A percentile compares a stretch with the other conserved stretches of the same genome.
Conservation (phyloP, 2,113 vertebrate species). For the Oreochromis spilurus region DNA sequence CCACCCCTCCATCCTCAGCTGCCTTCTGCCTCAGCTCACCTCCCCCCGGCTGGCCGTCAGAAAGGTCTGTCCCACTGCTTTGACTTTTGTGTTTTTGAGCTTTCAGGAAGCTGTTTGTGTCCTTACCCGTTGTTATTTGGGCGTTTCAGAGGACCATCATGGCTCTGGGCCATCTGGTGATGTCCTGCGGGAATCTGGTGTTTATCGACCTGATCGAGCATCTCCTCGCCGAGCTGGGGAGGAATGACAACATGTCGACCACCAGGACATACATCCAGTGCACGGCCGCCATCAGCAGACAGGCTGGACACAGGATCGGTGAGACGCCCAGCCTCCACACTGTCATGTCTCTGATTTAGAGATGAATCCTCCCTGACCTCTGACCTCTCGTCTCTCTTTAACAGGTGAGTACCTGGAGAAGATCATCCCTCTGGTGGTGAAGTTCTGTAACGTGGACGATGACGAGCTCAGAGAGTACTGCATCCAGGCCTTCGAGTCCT, state of each 20-base stretch:
- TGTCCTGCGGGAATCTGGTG: slow-evolving; percentile 98
- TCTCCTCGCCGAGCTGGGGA: slow-evolving; percentile 90
- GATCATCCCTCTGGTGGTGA: slow-evolving; percentile 98
- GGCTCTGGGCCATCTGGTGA: slow-evolving; percentile 97
- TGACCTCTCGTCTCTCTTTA: not conserved
- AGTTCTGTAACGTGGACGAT: slow-evolving; percentile 97
- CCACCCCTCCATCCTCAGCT: slow-evolving; percentile 98
- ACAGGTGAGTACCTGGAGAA: slow-evolving; percentile 97
- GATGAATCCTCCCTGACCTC: not conserved
- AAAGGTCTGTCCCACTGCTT: slow-evolving; percentile 65
- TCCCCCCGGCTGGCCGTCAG: slow-evolving; percentile 96
- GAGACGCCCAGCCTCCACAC: slow-evolving; percentile 46
- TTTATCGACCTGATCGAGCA: slow-evolving; percentile 98
- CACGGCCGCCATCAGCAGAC: slow-evolving; percentile 98
- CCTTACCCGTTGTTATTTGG: not conserved
- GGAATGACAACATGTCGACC: slow-evolving; percentile 99
- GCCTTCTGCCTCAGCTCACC: slow-evolving; percentile 96
- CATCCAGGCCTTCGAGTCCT: slow-evolving; percentile 99
- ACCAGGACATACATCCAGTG: slow-evolving; percentile 98
- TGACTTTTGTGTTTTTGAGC: not conserved
- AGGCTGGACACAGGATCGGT: slow-evolving; percentile 98
- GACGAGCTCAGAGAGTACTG: slow-evolving; percentile 97
- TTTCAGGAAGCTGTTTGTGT: not conserved
- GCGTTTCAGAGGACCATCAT: slow-evolving; percentile 88
- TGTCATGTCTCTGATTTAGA: not conserved